Conservation (phyloP, 2,113 vertebrate genomes). For the Elachura formosa region DNA sequence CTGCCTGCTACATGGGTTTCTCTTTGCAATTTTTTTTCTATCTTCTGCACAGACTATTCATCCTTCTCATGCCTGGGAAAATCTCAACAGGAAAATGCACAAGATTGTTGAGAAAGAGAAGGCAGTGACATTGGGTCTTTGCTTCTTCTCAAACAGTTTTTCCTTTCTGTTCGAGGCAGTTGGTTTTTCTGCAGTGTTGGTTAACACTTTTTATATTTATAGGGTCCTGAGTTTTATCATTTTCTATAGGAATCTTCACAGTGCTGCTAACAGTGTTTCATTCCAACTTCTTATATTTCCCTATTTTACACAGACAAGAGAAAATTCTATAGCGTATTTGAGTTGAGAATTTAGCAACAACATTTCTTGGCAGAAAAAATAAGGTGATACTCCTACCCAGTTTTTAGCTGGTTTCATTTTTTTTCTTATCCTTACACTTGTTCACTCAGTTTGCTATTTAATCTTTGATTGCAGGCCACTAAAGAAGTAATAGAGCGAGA, state of each 20-base stretch:
- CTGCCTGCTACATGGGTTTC: conserved; percentile 44
- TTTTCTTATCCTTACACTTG: conserved; percentile 13
- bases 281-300: neutral
- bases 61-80: neutral
- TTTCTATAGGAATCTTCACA: neutral
- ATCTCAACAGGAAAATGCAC: neutral
- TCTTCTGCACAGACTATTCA: neutral
- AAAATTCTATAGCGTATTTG: neutral
- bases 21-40: conserved; percentile 17
- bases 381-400: neutral
- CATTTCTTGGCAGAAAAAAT: neutral
- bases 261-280: neutral
- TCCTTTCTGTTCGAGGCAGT: neutral
- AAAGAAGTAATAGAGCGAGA: conserved; percentile 98
- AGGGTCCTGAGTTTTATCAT: neutral
- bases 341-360: neutral
- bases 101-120: neutral
- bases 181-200: neutral
- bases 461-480: conserved; percentile 87
- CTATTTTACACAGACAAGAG: neutral
- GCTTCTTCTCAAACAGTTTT: neutral
- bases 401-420: conserved; percentile 41
- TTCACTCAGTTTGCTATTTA: conserved; percentile 71
- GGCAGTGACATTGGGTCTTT: neutral
- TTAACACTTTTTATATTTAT: neutral